A percentile compares a stretch with the other conserved stretches of the same genome.
Conservation (phyloP, 2,888 invertebrate species). For the Electrophaes corylata region DNA sequence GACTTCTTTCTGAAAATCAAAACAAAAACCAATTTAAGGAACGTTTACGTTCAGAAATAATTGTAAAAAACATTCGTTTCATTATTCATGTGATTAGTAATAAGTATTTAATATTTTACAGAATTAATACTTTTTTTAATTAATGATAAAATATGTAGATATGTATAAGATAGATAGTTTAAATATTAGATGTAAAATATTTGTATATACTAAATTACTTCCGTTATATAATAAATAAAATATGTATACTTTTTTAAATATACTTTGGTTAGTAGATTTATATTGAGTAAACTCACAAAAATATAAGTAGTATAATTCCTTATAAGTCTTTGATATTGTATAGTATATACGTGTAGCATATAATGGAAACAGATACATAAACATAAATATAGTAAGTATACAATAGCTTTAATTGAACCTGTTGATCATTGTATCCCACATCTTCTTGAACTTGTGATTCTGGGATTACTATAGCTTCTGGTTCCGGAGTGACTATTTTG, state of each 20-base stretch:
- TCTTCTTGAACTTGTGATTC: conserved; percentile 51
- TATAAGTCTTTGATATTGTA: conserved; percentile 65
- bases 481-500: conserved; percentile 23
- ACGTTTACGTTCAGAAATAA: background rate
- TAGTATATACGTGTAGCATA: conserved; percentile 69
- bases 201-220: too few species aligned
- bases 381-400: conserved; percentile 72
- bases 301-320: conserved; percentile 42
- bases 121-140: background rate
- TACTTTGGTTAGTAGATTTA: conserved; percentile 11
- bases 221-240: too few species aligned
- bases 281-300: conserved; percentile 53
- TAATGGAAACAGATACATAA: conserved; percentile 69
- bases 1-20: conserved; percentile 70
- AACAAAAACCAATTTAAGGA: conserved; percentile 14
- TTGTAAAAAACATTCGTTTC: background rate
- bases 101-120: background rate
- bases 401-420: conserved; percentile 78
- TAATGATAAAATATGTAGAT: too few species aligned
- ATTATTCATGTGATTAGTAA: background rate
- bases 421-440: conserved; percentile 57
- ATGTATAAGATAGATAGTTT: too few species aligned
- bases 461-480: conserved; percentile 34
- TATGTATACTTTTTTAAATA: too few species aligned
- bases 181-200: too few species aligned